Percentiles rank a stretch among this genome's conserved stretches.
phyloP scores from a whole-genome alignment of 2,888 invertebrate genomes.

The Eretmocerus hayati region DNA sequence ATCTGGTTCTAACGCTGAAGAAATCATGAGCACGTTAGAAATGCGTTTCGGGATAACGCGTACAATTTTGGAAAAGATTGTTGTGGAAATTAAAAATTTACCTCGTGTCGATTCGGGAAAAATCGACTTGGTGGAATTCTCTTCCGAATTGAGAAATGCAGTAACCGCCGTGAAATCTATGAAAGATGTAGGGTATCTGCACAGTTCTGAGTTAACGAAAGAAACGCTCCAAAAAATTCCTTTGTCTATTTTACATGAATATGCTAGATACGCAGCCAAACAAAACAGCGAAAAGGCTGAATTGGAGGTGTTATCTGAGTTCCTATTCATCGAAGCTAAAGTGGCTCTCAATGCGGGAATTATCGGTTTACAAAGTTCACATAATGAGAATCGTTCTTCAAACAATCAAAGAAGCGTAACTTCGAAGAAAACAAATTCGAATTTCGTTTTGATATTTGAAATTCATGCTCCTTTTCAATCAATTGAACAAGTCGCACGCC shows the following conservation, averaged over 20 bases:
- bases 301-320: not conserved
- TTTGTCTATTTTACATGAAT: not conserved
- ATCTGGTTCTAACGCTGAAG: not conserved
- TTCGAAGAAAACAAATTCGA: too few relatives aligned
- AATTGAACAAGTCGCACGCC: not conserved
- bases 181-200: too few relatives aligned
- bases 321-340: not conserved
- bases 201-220: not conserved
- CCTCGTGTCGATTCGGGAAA: not conserved
- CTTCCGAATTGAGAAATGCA: not conserved
- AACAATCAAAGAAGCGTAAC: too few relatives aligned
- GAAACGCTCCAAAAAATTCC: not conserved
- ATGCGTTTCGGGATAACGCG: not conserved
- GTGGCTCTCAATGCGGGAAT: not conserved
- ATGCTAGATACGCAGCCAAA: not conserved
- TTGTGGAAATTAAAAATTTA: not conserved
- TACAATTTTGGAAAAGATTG: not conserved
- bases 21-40: not conserved
- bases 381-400: too few relatives aligned
- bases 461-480: too few relatives aligned
- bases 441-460: not conserved
- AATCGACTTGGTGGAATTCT: not conserved
- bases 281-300: not conserved
- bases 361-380: not conserved
- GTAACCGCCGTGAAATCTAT: too few relatives aligned